phyloP scores from a whole-genome alignment of 2,888 invertebrate genomes.

The Tetropium fuscum region DNA sequence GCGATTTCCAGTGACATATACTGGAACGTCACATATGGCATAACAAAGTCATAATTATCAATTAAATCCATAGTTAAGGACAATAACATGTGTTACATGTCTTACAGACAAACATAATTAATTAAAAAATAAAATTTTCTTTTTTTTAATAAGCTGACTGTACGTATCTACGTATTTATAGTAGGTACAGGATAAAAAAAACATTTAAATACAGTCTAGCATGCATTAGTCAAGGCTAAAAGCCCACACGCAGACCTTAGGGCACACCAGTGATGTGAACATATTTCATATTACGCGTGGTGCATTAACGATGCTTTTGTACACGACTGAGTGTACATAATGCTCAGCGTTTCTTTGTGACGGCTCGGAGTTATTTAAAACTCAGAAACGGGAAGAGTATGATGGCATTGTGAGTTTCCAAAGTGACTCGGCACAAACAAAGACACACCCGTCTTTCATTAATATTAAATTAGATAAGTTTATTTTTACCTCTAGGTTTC shows the following conservation, averaged over 20 bases:
- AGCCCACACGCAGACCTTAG: background rate
- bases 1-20: no score
- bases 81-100: no score
- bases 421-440: conserved; percentile 25
- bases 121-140: no score
- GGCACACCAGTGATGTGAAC: conserved; percentile 27
- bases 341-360: conserved; percentile 41
- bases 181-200: background rate
- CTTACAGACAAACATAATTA: no score
- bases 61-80: no score
- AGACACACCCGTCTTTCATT: conserved; percentile 16
- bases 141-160: background rate
- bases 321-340: conserved; percentile 52
- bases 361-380: conserved; percentile 31
- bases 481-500: background rate
- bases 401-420: conserved; percentile 30
- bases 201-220: no score
- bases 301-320: conserved; percentile 51
- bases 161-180: background rate
- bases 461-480: conserved; percentile 30
- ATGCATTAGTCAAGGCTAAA: conserved; percentile 8
- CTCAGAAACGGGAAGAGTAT: conserved; percentile 30
- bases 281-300: conserved; percentile 46
- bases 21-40: no score
- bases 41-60: no score